phyloP scores from a whole-genome alignment of 2,113 vertebrate species.

The Xenopus laevis region DNA sequence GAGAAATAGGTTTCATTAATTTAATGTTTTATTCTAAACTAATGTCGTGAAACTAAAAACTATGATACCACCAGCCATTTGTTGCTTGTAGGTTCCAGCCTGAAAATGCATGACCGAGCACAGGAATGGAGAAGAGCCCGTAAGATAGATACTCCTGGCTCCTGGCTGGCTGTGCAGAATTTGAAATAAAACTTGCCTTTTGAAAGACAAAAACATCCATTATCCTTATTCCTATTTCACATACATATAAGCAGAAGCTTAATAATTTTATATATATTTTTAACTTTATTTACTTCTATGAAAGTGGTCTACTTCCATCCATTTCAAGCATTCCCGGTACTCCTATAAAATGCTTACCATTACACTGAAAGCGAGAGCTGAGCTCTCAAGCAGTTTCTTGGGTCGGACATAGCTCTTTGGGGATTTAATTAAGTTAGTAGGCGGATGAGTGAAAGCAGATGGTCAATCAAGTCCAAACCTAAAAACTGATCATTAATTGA shows the following conservation, averaged over 20 bases:
- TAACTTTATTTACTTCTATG: constrained; percentile 60
- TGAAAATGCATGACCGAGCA: too few species aligned
- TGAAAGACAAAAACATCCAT: not conserved
- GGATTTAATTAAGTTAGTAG: not conserved
- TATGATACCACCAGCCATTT: too few species aligned
- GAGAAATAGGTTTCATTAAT: too few species aligned
- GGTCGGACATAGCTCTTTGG: not conserved
- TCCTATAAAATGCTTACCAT: not conserved
- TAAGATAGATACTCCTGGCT: too few species aligned
- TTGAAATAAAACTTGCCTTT: not conserved
- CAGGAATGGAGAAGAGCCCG: too few species aligned
- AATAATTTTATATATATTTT: too few species aligned
- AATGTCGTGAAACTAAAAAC: too few species aligned
- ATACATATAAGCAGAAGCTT: not conserved
- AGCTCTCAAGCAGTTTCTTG: not conserved
- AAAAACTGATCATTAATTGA: constrained; percentile 19
- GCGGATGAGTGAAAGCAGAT: constrained; percentile 31
- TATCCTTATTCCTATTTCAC: not conserved
- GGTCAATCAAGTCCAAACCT: constrained; percentile 2
- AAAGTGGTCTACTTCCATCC: constrained; percentile 55
- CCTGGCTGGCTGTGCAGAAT: too few species aligned
- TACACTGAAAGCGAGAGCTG: not conserved
- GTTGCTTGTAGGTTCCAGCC: too few species aligned
- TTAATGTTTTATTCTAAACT: too few species aligned
- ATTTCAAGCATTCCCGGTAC: constrained; percentile 9